Evolutionary conservation across 2,113 vertebrate species (phyloP), one percentile per base, ranked within the genome.

Genomic region (Mohoua ochrocephala): DNA sequence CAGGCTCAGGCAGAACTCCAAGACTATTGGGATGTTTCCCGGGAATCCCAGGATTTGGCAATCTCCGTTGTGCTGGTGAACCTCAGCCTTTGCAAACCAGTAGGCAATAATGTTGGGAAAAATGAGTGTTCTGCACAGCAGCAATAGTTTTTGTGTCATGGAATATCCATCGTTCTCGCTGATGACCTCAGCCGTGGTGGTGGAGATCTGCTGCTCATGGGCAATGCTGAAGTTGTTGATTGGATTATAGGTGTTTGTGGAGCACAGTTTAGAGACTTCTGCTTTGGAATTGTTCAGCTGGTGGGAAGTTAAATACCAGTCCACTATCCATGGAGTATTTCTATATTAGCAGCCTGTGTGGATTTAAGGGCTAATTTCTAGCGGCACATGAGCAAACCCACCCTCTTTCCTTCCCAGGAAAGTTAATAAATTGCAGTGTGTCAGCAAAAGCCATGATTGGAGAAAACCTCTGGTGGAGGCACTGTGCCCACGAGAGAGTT

Each of bases 41-140:
- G 52, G 85, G 88, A 56, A 94, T 93, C 92, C 83, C 95, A 64
- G 88, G 56, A 71, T 91, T 54, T 96, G 92, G 73, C 92, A 94
- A 22, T 33, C 47, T 61, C 24, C 31, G 42, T 87, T 89, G 4
- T 39, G 52, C 44, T 81, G 47, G 30, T 59, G 60, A 44, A 87
- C 42, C 75, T 81, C 27, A 64, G 60, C 44, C 30, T 93, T 45
- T 92, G 18, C 13, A 81, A 74, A 44, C 15, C 54, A 63, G 52
- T 2, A 63, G 52, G 7, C 39, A 50, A 9, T 7, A 54, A 33
- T 35, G 22, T 7, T 31, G 60, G 41, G 33, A 5, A 63, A 74
- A 84, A 52, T 7, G 33, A 71, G 14, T 44, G 11, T 20, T 91
- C 54, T 52, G 44, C 47, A 35, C 3, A 14, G 42, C 15, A 74